phyloP scores from a whole-genome alignment of 1,140 invertebrate genomes.

The Adoxophyes honmai region DNA sequence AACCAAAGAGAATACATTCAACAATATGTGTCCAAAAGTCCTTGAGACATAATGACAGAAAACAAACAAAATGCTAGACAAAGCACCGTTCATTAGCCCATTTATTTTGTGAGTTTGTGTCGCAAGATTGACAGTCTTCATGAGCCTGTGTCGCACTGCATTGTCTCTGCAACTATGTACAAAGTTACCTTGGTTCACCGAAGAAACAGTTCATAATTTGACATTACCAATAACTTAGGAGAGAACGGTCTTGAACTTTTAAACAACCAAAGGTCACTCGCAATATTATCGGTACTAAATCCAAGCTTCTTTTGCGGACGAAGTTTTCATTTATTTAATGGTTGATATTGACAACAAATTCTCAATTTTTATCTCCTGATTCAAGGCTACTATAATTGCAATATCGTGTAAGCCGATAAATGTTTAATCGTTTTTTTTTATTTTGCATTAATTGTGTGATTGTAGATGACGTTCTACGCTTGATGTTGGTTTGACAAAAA shows the following conservation, averaged over 20 bases:
- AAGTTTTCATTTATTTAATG: constrained; percentile 8
- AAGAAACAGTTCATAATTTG: constrained; percentile 13
- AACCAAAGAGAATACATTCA: too few relatives aligned
- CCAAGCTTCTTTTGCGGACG: constrained; percentile 4
- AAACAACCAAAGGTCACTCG: constrained; percentile 1
- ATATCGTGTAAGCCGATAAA: neutral
- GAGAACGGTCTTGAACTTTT: constrained; percentile 12
- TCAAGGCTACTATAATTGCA: neutral
- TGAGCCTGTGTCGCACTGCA: neutral
- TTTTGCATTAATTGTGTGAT: too few relatives aligned
- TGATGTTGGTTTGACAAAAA: too few relatives aligned
- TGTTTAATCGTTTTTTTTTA: too few relatives aligned
- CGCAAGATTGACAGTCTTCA: neutral
- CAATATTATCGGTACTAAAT: constrained; percentile 3
- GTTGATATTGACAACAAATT: neutral
- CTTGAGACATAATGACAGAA: neutral
- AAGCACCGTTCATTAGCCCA: neutral
- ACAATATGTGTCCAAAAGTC: neutral
- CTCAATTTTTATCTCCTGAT: neutral
- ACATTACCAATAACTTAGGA: constrained; percentile 13
- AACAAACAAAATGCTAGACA: constrained; percentile 7
- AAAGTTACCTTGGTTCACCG: constrained; percentile 4
- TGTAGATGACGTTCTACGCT: too few relatives aligned
- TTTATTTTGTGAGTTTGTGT: neutral
- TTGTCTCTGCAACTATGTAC: constrained; percentile 1